These are phyloP conservation scores for Copidosoma floridanum DNA, from an alignment of 1,140 invertebrate genomes.

Conservation along the genomic window DNA sequence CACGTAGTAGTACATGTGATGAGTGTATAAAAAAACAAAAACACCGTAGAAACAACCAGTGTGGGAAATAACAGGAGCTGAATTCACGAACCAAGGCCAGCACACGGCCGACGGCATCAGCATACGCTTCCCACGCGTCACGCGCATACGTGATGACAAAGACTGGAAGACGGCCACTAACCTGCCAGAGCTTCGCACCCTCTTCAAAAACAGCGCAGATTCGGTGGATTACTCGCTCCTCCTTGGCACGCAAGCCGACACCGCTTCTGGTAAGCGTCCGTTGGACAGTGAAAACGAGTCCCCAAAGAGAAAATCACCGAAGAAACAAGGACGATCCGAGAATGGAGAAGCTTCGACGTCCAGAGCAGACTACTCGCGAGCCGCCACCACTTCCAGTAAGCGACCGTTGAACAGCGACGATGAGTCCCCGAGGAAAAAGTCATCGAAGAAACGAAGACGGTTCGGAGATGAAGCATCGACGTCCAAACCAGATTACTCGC, in stretches of 20 bases:
- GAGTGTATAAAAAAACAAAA: background rate
- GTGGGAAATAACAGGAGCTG: slow-evolving; percentile 92
- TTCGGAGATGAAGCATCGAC: too few species aligned
- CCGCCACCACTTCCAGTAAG: too few species aligned
- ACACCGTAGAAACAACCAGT: slow-evolving; percentile 70
- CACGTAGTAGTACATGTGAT: too few species aligned
- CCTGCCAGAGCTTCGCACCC: slow-evolving; percentile 67
- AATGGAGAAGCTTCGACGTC: background rate
- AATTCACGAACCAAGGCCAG: slow-evolving; percentile 82
- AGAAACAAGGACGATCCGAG: background rate
- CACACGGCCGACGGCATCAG: slow-evolving; percentile 91
- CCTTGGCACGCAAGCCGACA: slow-evolving; percentile 15
- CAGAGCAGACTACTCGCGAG: too few species aligned
- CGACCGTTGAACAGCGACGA: too few species aligned
- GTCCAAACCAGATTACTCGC: too few species aligned
- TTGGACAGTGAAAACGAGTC: background rate
- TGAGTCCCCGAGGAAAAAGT: too few species aligned
- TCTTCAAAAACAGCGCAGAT: slow-evolving; percentile 69
- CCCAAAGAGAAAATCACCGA: background rate
- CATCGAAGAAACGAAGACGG: too few species aligned
- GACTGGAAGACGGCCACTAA: slow-evolving; percentile 79
- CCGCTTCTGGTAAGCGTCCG: too few species aligned
- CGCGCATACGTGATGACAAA: slow-evolving; percentile 81
- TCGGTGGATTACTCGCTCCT: slow-evolving; percentile 67
- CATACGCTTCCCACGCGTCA: slow-evolving; percentile 88